Evolutionary conservation across 2,888 invertebrate genomes (phyloP), one percentile per base, ranked within the genome.

Genomic region (Microplitis manilae): DNA sequence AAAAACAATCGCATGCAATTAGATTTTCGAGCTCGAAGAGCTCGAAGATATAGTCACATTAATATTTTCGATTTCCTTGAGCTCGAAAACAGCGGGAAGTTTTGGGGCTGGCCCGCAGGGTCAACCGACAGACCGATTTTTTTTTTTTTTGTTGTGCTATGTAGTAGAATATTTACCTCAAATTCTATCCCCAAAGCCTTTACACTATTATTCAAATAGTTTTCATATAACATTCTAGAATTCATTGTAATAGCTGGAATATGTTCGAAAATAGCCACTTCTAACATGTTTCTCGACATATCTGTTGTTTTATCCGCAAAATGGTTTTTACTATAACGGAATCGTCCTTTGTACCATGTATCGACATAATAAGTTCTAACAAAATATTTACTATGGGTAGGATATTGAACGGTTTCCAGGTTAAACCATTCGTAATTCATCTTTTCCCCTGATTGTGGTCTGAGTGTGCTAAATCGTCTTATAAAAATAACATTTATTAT

Each of bases 401-500:
- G 96, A 88, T 94, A 96, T 0, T 94, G 94, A 1, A 96, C 93
- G 0, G 95, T 95, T 1, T 93, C 92, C 0, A 96, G 88, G 84
- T 94, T 94, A 80, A 94, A 95, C 92, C 94, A 94, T 17, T 92
- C 91, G 20, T 79, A 62, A 0, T 61, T 75, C 4, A 75, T 9
- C 59, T 76, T 79, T 8, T 84, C 82, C 0, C 86, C 85, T 0
- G 86, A 85, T 75, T 85, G 84, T 39, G 84, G 80, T 13, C 81
- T 85, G 13, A 80, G 79, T 6, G 75, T 76, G 8, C 79, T 90
- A 84, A 93, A 93, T 82, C 92, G 91, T 69, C 92, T 92, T 13
- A 96, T 90, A 81, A 96, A 96, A 6, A 96, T 88, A 0, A 95
- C 93, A 83, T 95, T 94, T 17, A 96, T 92, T 69, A 96, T 93